Percentiles rank a stretch among this genome's conserved stretches.
Evolutionary conservation across 2,797 vertebrate species (phyloP).

Genomic region (Uromys caudimaculatus): DNA sequence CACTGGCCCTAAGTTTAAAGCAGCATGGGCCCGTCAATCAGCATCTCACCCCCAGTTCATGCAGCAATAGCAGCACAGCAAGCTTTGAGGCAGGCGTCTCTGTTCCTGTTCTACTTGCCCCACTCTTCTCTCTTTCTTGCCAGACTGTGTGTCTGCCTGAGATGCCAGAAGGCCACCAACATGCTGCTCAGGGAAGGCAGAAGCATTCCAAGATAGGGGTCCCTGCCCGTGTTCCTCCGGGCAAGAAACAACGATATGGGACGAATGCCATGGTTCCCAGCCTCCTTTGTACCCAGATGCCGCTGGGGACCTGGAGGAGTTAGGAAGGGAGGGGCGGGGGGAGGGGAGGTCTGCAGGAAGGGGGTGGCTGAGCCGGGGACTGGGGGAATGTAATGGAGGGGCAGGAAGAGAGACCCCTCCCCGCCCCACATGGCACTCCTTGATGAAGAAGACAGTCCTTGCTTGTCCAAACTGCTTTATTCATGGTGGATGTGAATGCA

Average conservation of each 20-base stretch:
- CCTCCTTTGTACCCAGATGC: background rate
- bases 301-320: background rate
- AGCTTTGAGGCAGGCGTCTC: background rate
- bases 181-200: background rate
- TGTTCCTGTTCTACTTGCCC: no score
- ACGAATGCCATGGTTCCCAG: background rate
- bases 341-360: background rate
- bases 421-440: background rate
- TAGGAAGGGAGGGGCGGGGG: background rate
- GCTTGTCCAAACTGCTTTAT: background rate
- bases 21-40: background rate
- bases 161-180: background rate
- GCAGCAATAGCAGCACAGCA: background rate
- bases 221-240: background rate
- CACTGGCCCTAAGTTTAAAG: background rate
- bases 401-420: background rate
- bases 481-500: background rate
- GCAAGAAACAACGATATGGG: background rate
- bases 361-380: background rate
- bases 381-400: background rate
- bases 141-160: no score
- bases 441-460: background rate
- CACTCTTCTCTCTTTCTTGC: background rate
- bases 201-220: background rate
- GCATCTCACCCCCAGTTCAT: background rate